Evolutionary conservation across 2,888 invertebrate species (phyloP).

Genomic region (Drosophila prolongata): DNA sequence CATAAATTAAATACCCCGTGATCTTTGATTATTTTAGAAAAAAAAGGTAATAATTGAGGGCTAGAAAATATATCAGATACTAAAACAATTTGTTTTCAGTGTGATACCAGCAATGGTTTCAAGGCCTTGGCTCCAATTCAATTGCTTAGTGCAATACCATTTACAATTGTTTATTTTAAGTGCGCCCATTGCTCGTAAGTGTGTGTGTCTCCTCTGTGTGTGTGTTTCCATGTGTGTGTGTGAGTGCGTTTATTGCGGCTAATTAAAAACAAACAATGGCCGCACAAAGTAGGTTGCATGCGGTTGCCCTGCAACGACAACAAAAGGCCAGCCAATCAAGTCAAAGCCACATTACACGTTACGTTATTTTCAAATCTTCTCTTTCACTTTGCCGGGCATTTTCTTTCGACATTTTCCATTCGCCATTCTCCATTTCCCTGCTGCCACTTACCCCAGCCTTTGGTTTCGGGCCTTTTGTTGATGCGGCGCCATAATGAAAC

Average conservation of each 20-base stretch:
- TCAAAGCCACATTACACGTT: slow-evolving; percentile 62
- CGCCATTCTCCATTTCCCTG: slow-evolving; percentile 1
- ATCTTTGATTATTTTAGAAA: too few relatives aligned
- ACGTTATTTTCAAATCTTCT: slow-evolving; percentile 53
- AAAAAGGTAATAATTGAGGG: too few relatives aligned
- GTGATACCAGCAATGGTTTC: slow-evolving; percentile 62
- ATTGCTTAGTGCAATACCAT: slow-evolving; percentile 75
- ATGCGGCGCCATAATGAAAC: slow-evolving; percentile 80
- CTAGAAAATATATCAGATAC: too few relatives aligned
- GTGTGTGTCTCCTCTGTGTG: slow-evolving; percentile 26
- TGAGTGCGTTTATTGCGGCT: slow-evolving; percentile 74
- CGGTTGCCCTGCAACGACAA: slow-evolving; percentile 51
- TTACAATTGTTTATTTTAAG: slow-evolving; percentile 79
- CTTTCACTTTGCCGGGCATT: slow-evolving; percentile 36
- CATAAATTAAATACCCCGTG: too few relatives aligned
- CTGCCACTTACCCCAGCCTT: slow-evolving; percentile 37
- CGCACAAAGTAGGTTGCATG: slow-evolving; percentile 73
- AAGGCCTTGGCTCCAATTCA: slow-evolving; percentile 74
- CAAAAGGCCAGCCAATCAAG: slow-evolving; percentile 67
- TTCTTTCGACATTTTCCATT: slow-evolving; percentile 61
- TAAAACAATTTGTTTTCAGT: slow-evolving; percentile 3
- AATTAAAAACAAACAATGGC: slow-evolving; percentile 82
- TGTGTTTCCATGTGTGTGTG: slow-evolving; percentile 35
- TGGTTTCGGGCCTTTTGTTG: slow-evolving; percentile 58
- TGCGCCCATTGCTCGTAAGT: slow-evolving; percentile 58